Conservation (phyloP, 2,888 invertebrate genomes). For the Oligia fasciuncula region DNA sequence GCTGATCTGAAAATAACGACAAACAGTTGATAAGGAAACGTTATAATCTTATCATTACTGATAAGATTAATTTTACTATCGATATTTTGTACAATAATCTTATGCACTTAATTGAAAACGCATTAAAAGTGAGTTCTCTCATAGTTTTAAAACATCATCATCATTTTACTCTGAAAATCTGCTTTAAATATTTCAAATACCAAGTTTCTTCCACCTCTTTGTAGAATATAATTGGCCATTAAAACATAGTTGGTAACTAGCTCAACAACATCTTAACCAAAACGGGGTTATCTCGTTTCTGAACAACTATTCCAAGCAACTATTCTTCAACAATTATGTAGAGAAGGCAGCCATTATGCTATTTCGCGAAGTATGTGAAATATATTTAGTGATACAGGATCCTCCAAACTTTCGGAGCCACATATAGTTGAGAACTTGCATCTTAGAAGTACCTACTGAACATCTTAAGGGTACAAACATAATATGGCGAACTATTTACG, state of each 20-base stretch:
- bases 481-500: conserved; percentile 24
- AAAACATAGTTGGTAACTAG: conserved; percentile 52
- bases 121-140: neutral
- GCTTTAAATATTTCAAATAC: neutral
- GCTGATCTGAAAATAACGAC: neutral
- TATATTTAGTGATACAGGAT: conserved; percentile 68
- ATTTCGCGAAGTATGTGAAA: conserved; percentile 70
- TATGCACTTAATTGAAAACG: conserved; percentile 16
- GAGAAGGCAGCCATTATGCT: conserved; percentile 52
- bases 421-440: conserved; percentile 51
- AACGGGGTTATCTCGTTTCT: conserved; percentile 35
- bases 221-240: conserved; percentile 14
- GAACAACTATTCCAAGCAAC: conserved; percentile 49
- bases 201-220: neutral
- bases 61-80: neutral
- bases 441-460: conserved; percentile 41
- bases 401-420: conserved; percentile 67
- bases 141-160: neutral
- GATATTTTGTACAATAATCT: neutral
- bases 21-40: neutral
- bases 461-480: conserved; percentile 13
- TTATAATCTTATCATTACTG: conserved; percentile 26
- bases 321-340: conserved; percentile 67
- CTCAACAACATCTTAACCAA: conserved; percentile 38
- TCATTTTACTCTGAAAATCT: neutral